phyloP scores from a whole-genome alignment of 92 coral and sea anemone genomes.

The Zoanthus sansibaricus region DNA sequence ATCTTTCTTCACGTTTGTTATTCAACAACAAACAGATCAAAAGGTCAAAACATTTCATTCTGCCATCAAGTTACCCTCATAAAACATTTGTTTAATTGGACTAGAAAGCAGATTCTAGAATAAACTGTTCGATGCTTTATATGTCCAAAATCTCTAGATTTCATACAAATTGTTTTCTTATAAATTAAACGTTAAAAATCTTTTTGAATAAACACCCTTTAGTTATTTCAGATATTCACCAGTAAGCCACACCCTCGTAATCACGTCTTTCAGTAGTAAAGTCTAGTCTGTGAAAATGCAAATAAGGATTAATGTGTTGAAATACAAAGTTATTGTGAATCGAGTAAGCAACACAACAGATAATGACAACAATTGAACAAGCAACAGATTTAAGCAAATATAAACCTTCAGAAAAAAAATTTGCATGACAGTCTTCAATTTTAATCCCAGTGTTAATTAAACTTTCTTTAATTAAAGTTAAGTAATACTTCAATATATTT shows the following conservation, averaged over 20 bases:
- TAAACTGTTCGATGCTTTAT: neutral
- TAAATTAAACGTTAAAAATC: neutral
- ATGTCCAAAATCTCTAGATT: neutral
- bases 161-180: neutral
- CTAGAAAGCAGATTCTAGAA: neutral
- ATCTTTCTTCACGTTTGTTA: neutral
- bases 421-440: constrained; percentile 13
- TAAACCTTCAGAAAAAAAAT: neutral
- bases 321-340: constrained; percentile 10
- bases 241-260: neutral
- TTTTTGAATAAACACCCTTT: neutral
- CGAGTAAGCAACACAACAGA: neutral
- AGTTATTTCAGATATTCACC: neutral
- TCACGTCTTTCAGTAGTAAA: constrained; percentile 7
- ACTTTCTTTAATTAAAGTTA: neutral
- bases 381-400: neutral
- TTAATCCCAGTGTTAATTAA: constrained; percentile 1
- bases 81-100: neutral
- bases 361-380: neutral
- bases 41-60: neutral
- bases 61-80: neutral
- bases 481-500: neutral
- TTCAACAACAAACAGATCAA: neutral
- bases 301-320: constrained; percentile 19
- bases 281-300: constrained; percentile 2